A percentile compares a stretch with the other conserved stretches of the same genome.
phyloP scores from a whole-genome alignment of 2,797 vertebrate species.

The Australoheros facetus region DNA sequence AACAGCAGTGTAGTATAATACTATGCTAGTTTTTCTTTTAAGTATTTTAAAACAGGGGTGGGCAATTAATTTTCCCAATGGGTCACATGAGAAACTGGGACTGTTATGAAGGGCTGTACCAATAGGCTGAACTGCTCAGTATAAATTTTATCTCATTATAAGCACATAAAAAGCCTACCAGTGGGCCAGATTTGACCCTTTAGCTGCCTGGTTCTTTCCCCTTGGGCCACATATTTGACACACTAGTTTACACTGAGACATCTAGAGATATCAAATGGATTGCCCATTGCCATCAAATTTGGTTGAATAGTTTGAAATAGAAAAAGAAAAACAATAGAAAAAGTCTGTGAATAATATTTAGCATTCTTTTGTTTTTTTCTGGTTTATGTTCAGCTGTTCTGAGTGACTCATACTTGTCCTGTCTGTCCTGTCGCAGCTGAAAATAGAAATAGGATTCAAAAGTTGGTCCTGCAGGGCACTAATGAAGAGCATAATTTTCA shows the following conservation, averaged over 20 bases:
- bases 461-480: not conserved
- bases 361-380: not conserved
- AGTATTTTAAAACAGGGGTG: too few relatives aligned
- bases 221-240: not conserved
- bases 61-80: too few relatives aligned
- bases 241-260: not conserved
- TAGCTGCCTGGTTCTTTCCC: not conserved
- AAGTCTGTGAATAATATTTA: not conserved
- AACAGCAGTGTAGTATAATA: too few relatives aligned
- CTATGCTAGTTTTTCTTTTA: too few relatives aligned
- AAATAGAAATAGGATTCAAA: not conserved
- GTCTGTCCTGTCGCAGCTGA: not conserved
- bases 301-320: not conserved
- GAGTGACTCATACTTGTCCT: not conserved
- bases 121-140: not conserved
- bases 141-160: not conserved
- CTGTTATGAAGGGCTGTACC: too few relatives aligned
- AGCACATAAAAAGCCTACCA: not conserved
- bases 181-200: not conserved
- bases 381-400: not conserved
- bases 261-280: not conserved
- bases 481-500: not conserved
- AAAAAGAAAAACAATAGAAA: not conserved
- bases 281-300: not conserved
- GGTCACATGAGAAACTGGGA: too few relatives aligned